These are phyloP conservation scores for Dromaius novaehollandiae DNA, from an alignment of 2,113 vertebrate genomes.

Conservation along the genomic window DNA sequence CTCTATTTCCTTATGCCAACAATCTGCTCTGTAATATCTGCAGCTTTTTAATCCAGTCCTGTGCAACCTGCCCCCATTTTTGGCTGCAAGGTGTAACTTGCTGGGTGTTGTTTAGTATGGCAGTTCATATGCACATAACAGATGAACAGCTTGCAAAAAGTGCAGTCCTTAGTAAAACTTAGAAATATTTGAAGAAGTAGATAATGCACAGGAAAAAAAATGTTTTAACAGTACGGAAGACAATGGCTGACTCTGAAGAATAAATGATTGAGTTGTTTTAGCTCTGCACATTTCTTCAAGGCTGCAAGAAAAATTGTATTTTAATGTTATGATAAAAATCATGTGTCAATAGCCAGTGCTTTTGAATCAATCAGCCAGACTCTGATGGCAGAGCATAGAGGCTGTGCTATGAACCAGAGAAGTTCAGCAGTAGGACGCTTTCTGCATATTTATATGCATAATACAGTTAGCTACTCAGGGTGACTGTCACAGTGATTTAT, in stretches of 20 bases:
- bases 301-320: background rate
- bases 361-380: background rate
- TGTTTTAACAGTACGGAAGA: background rate
- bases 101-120: background rate
- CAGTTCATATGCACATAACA: background rate
- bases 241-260: background rate
- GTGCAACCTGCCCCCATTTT: background rate
- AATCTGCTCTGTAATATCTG: background rate
- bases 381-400: background rate
- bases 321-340: background rate
- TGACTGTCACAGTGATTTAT: background rate
- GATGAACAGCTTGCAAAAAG: background rate
- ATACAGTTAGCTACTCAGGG: background rate
- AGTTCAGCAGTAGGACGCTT: background rate
- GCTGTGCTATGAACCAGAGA: background rate
- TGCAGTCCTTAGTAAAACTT: background rate
- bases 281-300: background rate
- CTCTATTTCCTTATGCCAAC: background rate
- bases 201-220: background rate
- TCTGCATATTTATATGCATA: background rate
- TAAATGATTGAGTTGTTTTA: background rate
- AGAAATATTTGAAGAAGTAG: background rate
- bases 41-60: background rate
- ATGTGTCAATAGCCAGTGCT: background rate
- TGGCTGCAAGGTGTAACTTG: background rate